Base-by-base conservation (phyloP, 2,888 invertebrate species). In the Eilema griseolum region DNA sequence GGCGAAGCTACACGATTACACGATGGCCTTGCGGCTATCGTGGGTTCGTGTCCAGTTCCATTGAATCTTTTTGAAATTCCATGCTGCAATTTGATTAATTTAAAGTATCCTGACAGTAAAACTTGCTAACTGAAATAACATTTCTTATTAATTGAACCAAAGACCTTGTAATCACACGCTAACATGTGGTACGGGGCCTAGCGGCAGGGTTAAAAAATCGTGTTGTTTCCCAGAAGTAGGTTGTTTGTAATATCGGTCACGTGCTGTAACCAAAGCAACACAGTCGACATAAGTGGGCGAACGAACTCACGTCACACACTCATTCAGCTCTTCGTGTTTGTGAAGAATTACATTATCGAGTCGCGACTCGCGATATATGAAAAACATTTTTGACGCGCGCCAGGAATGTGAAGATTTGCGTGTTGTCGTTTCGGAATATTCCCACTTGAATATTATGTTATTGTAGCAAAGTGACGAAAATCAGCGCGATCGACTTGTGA, bases 321-420 rank as follows among this genome's bases (percentile, higher is more conserved):
- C 64, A 61, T 61, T 61, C 61, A 61, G 28, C 31, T 28, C 16
- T 61, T 31, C 61, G 61, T 61, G 61, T 61, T 61, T 61, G 57
- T 59, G 24, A 59, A 26, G 10, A 52, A 52, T 52, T 52, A 57
- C 16, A 24, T 64, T 64, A 52, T 63, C 26, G 62, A 14, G 14
- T 41, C 41, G 33, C 41, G 14, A 63, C n/a, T n/a, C n/a, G n/a
- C n/a, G n/a, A 26, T 2, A 26, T 46, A 41, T 41, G 14, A n/a
- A n/a, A 61, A 52, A 52, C 20, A 10, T 10, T 52, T 52, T 52
- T 2, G 7, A 52, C 52, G n/a, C 52, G n/a, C n/a, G 52, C 10
- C 2, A n/a, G 52, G 52, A 52, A n/a, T 52, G 10, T n/a, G 52
- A 7, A 7, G 52, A 52, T n/a, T n/a, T n/a, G 52, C 52, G 52